Conservation (phyloP, 2,113 vertebrate genomes). For the Tenebrosternarchus preto region DNA sequence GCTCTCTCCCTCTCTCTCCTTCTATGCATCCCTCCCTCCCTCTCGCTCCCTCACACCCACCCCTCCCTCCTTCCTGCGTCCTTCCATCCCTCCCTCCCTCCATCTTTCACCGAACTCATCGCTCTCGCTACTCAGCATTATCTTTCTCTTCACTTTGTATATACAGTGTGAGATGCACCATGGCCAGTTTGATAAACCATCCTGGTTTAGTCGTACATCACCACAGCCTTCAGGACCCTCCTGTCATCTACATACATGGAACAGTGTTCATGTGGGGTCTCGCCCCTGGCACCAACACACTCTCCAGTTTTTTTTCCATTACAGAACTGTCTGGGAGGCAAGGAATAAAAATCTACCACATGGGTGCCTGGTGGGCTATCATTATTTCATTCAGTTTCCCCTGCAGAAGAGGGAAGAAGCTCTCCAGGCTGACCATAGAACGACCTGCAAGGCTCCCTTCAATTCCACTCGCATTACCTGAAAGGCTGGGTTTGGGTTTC, state of each 20-base stretch:
- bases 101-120: too few relatives aligned
- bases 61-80: neutral
- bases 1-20: constrained; percentile 28
- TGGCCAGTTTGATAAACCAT: constrained; percentile 49
- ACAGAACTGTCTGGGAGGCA: constrained; percentile 23
- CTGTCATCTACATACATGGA: neutral
- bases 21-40: neutral
- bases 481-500: neutral
- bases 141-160: constrained; percentile 13
- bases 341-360: constrained; percentile 2
- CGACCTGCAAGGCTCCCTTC: neutral
- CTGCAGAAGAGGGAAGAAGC: neutral
- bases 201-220: constrained; percentile 21
- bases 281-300: constrained; percentile 8
- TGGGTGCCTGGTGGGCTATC: neutral
- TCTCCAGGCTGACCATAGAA: neutral
- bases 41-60: constrained; percentile 16
- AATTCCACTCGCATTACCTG: neutral
- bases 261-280: constrained; percentile 20
- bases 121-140: too few relatives aligned
- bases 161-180: constrained; percentile 18
- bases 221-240: neutral
- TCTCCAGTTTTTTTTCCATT: neutral
- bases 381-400: neutral
- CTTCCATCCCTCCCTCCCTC: constrained; percentile 30